Evolutionary conservation across 1,140 invertebrate genomes (phyloP).

Genomic region (Apis laboriosa): DNA sequence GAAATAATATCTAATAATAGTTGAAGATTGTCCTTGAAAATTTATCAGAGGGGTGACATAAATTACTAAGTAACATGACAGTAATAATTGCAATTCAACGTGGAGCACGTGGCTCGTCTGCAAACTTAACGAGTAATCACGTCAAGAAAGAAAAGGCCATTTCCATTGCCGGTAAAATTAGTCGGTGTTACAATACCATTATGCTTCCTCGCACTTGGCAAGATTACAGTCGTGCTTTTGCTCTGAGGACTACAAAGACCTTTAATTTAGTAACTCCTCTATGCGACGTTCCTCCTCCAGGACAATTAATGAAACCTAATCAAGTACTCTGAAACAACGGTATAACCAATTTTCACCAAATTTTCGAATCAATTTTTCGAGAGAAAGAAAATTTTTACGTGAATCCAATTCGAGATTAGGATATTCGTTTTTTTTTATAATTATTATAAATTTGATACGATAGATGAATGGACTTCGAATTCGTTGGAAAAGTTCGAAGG

Average conservation of each 20-base stretch:
- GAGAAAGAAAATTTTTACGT: no score
- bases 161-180: conserved; percentile 48
- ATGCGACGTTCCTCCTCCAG: conserved; percentile 12
- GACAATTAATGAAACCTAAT: conserved; percentile 46
- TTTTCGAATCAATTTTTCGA: neutral
- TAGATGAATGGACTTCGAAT: no score
- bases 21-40: no score
- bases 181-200: conserved; percentile 43
- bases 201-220: conserved; percentile 26
- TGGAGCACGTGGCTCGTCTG: neutral
- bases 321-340: conserved; percentile 3
- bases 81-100: neutral
- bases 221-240: conserved; percentile 40
- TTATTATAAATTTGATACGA: no score
- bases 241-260: conserved; percentile 36
- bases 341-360: neutral
- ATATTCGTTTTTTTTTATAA: no score
- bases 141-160: conserved; percentile 23
- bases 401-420: no score
- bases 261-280: conserved; percentile 33
- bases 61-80: neutral
- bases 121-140: conserved; percentile 20
- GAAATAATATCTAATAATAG: no score
- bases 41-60: neutral
- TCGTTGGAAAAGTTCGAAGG: no score